A percentile compares a stretch with the other conserved stretches of the same genome.
Evolutionary conservation across 2,888 invertebrate genomes (phyloP).

Genomic region (Platycheirus rosarum): DNA sequence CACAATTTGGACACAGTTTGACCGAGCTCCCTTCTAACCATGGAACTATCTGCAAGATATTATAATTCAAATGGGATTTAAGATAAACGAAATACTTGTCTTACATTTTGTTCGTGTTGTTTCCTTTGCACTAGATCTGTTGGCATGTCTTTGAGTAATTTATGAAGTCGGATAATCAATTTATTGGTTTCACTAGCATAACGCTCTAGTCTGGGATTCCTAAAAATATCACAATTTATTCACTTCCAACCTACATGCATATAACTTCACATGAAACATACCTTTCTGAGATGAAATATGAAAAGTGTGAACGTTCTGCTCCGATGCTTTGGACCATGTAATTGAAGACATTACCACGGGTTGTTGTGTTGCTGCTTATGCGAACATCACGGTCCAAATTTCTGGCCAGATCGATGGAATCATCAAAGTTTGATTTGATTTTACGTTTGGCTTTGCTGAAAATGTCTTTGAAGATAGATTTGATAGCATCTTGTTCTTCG

Average conservation of each 20-base stretch:
- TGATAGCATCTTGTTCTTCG: conserved; percentile 92
- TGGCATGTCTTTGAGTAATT: conserved; percentile 92
- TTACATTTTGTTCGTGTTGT: conserved; percentile 87
- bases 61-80: background rate
- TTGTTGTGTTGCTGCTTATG: conserved; percentile 77
- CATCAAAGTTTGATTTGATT: conserved; percentile 89
- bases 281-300: conserved; percentile 89
- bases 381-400: conserved; percentile 84
- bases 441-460: conserved; percentile 96
- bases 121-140: conserved; percentile 88
- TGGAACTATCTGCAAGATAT: conserved; percentile 86
- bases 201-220: conserved; percentile 90
- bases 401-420: conserved; percentile 85
- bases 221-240: conserved; percentile 59
- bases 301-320: conserved; percentile 85
- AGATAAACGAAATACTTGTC: background rate
- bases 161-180: conserved; percentile 95
- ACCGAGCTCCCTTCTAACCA: conserved; percentile 97
- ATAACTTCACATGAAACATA: conserved; percentile 78
- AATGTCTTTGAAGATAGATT: conserved; percentile 89
- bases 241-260: background rate
- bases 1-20: conserved; percentile 95
- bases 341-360: conserved; percentile 78
- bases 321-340: conserved; percentile 82
- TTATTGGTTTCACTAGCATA: conserved; percentile 98